Percentiles rank a stretch among this genome's conserved stretches.
These are phyloP conservation scores for Conopomorpha cramerella DNA, from an alignment of 1,140 invertebrate genomes.

Conservation along the genomic window DNA sequence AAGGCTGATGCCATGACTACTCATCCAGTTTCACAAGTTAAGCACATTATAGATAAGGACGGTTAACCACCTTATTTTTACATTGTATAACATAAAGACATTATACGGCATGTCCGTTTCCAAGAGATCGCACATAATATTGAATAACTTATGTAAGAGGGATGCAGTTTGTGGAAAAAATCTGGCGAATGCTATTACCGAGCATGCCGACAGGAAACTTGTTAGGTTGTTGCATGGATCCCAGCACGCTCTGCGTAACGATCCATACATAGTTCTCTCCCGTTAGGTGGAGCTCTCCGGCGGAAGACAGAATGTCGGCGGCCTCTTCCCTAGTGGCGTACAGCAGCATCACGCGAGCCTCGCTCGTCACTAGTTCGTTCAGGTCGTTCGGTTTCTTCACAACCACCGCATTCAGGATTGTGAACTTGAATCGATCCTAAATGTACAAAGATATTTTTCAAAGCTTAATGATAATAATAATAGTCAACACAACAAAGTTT, in stretches of 20 bases:
- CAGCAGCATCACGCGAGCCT: slow-evolving; percentile 91
- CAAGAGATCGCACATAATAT: too few species aligned
- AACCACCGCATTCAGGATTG: slow-evolving; percentile 82
- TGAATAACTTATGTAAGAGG: too few species aligned
- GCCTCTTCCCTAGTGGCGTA: slow-evolving; percentile 90
- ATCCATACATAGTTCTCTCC: slow-evolving; percentile 97
- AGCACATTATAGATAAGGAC: too few species aligned
- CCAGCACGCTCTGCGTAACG: slow-evolving; percentile 93
- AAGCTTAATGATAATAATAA: too few species aligned
- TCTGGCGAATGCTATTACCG: slow-evolving; percentile 77
- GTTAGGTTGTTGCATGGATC: slow-evolving; percentile 67
- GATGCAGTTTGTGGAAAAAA: too few species aligned
- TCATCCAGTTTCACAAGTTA: too few species aligned
- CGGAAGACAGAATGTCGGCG: slow-evolving; percentile 79
- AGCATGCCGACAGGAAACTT: slow-evolving; percentile 93
- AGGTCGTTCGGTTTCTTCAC: slow-evolving; percentile 73
- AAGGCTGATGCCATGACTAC: too few species aligned
- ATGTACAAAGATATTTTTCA: background rate
- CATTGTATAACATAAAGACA: too few species aligned
- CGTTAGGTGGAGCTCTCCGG: slow-evolving; percentile 83
- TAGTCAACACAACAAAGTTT: too few species aligned
- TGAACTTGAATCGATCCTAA: slow-evolving; percentile 88
- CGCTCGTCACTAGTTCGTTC: slow-evolving; percentile 82
- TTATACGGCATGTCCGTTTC: too few species aligned
- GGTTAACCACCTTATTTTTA: too few species aligned